Percentiles rank a stretch among this genome's conserved stretches.
Conservation (phyloP, 2,888 invertebrate genomes). For the Melangyna quadrimaculata region DNA sequence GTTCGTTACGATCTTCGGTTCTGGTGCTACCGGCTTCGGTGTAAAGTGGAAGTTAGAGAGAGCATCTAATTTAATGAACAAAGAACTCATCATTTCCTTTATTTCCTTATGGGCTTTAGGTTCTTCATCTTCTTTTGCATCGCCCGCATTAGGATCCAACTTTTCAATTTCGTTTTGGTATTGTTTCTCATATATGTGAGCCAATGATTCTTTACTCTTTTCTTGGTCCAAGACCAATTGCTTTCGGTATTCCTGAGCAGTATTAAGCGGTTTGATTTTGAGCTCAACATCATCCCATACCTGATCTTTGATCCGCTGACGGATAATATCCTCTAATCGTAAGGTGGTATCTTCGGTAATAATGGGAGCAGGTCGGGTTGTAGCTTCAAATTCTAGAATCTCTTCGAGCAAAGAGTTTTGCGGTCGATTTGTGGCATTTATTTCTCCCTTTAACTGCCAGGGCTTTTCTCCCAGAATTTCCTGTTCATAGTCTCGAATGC, state of each 20-base stretch:
- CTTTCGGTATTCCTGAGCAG: conserved; percentile 92
- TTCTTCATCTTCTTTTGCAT: conserved; percentile 83
- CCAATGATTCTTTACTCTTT: conserved; percentile 95
- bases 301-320: conserved; percentile 94
- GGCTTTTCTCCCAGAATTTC: conserved; percentile 90
- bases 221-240: conserved; percentile 94
- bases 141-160: conserved; percentile 73
- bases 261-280: conserved; percentile 91
- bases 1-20: conserved; percentile 94
- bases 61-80: conserved; percentile 94
- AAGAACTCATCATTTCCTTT: conserved; percentile 85
- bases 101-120: conserved; percentile 91
- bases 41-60: conserved; percentile 97
- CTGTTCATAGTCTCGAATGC: conserved; percentile 87
- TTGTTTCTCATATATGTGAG: conserved; percentile 96
- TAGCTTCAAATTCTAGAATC: conserved; percentile 93
- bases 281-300: conserved; percentile 96
- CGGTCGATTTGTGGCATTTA: conserved; percentile 89
- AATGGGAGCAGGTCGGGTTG: conserved; percentile 91
- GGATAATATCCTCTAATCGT: conserved; percentile 94
- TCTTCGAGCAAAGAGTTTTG: conserved; percentile 96
- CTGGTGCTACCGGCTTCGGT: conserved; percentile 92
- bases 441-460: conserved; percentile 97
- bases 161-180: conserved; percentile 87
- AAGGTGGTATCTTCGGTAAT: conserved; percentile 95